Percentiles rank a stretch among this genome's conserved stretches.
These are phyloP conservation scores for Coracopsis vasa DNA, from an alignment of 2,113 vertebrate species.

Conservation along the genomic window DNA sequence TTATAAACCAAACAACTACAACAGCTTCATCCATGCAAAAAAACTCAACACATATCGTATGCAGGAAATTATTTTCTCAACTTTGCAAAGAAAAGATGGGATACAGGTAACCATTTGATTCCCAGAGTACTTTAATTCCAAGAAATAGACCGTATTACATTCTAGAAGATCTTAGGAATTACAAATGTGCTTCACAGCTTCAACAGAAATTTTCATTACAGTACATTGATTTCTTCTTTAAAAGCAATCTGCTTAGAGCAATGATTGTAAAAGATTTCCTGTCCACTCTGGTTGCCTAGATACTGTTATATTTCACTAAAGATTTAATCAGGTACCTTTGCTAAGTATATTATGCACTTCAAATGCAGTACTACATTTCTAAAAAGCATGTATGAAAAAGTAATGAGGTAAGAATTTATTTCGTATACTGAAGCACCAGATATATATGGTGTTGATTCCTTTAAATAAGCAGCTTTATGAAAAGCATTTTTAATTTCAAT, in stretches of 20 bases:
- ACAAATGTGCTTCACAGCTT: background rate
- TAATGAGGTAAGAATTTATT: background rate
- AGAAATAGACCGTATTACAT: background rate
- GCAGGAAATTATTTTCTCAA: background rate
- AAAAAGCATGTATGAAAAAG: background rate
- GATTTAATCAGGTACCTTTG: background rate
- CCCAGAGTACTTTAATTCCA: background rate
- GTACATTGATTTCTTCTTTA: background rate
- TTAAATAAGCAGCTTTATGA: background rate
- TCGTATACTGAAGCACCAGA: background rate
- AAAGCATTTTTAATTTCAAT: background rate
- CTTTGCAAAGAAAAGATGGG: background rate
- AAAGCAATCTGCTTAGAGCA: background rate
- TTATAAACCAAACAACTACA: background rate
- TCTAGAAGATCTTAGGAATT: background rate
- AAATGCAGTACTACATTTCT: background rate
- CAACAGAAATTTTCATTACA: background rate
- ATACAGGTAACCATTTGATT: background rate
- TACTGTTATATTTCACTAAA: conserved; percentile 4
- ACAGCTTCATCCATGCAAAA: background rate
- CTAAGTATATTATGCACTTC: background rate
- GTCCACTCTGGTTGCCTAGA: conserved; percentile 17
- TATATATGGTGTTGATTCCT: background rate
- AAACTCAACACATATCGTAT: background rate
- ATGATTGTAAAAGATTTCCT: background rate